Evolutionary conservation across 2,113 vertebrate genomes (phyloP).

Genomic region (Thomomys bottae): DNA sequence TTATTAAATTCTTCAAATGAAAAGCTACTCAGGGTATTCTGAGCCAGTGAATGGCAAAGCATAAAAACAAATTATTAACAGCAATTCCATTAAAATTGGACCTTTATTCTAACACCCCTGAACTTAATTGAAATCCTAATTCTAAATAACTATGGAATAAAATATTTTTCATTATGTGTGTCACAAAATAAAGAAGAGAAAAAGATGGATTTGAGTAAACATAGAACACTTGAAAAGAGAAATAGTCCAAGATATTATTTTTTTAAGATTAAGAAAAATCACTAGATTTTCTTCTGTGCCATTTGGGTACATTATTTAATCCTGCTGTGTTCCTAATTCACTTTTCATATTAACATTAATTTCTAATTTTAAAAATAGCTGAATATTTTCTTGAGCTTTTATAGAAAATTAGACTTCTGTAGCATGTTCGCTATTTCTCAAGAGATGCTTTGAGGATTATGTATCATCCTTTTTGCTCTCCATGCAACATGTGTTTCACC

Average conservation of each 20-base stretch:
- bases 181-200: too few species aligned
- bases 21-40: neutral
- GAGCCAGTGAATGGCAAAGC: neutral
- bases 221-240: neutral
- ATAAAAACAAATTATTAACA: neutral
- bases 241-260: neutral
- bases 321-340: neutral
- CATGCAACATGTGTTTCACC: fast-evolving
- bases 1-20: neutral
- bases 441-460: neutral
- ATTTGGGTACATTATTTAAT: neutral
- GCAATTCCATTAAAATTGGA: neutral
- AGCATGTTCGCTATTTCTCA: neutral
- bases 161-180: neutral
- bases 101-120: neutral
- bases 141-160: neutral
- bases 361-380: neutral
- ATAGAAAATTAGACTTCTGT: neutral
- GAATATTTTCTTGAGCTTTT: neutral
- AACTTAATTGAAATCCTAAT: neutral
- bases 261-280: neutral
- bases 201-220: neutral
- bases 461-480: fast-evolving
- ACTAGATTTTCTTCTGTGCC: neutral
- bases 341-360: neutral